These are phyloP conservation scores for Diachasmimorpha longicaudata DNA, from an alignment of 1,140 invertebrate genomes.

Conservation along the genomic window DNA sequence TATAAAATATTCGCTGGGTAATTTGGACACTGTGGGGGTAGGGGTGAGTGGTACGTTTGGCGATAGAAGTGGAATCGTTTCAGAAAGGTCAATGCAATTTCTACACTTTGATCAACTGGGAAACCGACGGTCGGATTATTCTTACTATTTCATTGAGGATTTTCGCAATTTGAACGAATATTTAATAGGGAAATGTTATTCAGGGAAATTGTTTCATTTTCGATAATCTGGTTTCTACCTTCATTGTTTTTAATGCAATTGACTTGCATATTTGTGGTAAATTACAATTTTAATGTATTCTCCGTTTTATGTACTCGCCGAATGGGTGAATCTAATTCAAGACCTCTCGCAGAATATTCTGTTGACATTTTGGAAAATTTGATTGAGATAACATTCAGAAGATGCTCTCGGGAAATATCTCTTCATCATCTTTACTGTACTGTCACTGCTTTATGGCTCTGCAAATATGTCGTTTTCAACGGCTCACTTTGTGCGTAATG, in stretches of 20 bases:
- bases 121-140: too few relatives aligned
- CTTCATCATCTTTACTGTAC: neutral
- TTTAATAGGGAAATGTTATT: neutral
- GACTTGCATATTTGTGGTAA: neutral
- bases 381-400: neutral
- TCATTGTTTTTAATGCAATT: neutral
- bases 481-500: constrained; percentile 20
- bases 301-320: neutral
- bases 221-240: neutral
- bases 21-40: neutral
- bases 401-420: constrained; percentile 14
- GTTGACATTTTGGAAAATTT: neutral
- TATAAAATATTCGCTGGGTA: neutral
- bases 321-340: neutral
- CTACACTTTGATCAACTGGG: too few relatives aligned
- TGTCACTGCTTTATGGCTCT: neutral
- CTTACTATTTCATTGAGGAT: too few relatives aligned
- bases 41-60: too few relatives aligned
- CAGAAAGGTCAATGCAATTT: too few relatives aligned
- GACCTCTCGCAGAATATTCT: neutral
- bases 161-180: too few relatives aligned
- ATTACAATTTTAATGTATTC: neutral
- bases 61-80: too few relatives aligned
- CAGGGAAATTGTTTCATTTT: neutral
- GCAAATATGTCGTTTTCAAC: constrained; percentile 18